These are phyloP conservation scores for Drosophila kanapiae DNA, from an alignment of 1,140 invertebrate genomes.

Conservation along the genomic window DNA sequence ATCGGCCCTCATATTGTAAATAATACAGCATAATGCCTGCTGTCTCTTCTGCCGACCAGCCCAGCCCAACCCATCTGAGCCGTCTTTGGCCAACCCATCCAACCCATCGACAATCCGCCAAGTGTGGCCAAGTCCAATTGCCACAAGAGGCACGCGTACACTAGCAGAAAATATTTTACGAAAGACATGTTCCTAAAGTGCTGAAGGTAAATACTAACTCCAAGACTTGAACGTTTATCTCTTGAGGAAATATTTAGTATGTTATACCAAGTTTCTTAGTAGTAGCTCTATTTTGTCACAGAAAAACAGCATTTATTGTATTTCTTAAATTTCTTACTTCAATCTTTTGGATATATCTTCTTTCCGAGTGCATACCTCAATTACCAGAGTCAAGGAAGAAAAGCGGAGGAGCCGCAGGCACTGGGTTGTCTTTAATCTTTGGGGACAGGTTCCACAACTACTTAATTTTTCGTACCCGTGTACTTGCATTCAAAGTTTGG, in stretches of 20 bases:
- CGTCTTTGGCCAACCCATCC: constrained; percentile 20
- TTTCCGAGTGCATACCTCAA: constrained; percentile 35
- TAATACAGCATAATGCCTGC: constrained; percentile 71
- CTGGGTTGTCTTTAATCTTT: constrained; percentile 60
- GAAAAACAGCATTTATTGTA: no score
- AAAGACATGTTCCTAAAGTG: neutral
- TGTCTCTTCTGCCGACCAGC: constrained; percentile 9
- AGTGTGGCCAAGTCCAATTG: constrained; percentile 56
- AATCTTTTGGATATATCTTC: neutral
- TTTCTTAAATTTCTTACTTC: neutral
- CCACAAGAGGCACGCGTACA: constrained; percentile 66
- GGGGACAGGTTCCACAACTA: constrained; percentile 76
- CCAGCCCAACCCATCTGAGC: constrained; percentile 17
- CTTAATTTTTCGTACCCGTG: constrained; percentile 67
- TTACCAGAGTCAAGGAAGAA: constrained; percentile 46
- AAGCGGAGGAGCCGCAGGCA: constrained; percentile 17
- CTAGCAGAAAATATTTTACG: constrained; percentile 2
- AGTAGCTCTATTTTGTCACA: no score
- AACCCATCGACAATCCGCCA: constrained; percentile 42
- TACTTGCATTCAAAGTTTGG: constrained; percentile 29
- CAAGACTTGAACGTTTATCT: neutral
- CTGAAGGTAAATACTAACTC: no score
- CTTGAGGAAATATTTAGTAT: neutral
- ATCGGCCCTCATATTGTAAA: constrained; percentile 68
- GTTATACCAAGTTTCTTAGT: neutral